Percentiles rank a stretch among this genome's conserved stretches.
Conservation (phyloP, 1,140 invertebrate species). For the Platorchestia sp. region DNA sequence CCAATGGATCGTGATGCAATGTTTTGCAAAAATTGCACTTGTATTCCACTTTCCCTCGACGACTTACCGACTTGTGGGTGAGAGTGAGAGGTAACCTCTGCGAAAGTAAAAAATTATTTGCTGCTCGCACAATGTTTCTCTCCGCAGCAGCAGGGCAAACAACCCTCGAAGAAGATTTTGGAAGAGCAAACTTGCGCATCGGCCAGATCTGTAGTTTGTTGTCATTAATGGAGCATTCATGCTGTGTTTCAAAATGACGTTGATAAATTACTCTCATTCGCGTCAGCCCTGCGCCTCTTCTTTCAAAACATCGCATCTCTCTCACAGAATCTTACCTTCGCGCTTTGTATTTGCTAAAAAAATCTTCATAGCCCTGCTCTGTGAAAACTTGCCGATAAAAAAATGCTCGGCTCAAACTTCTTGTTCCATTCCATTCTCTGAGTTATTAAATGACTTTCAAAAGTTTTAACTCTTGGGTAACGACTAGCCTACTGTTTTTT, state of each 20-base stretch:
- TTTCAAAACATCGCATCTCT: background rate
- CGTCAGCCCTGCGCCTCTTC: background rate
- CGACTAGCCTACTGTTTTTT: background rate
- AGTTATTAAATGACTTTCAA: background rate
- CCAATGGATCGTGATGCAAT: background rate
- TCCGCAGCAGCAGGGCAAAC: background rate
- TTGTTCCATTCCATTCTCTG: background rate
- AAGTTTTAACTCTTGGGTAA: background rate
- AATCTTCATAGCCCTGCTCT: background rate
- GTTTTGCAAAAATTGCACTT: background rate
- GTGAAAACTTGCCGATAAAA: background rate
- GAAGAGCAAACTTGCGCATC: background rate
- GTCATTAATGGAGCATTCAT: background rate
- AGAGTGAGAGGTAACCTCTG: background rate
- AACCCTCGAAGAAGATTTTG: background rate
- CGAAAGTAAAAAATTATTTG: background rate
- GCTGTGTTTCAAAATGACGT: background rate
- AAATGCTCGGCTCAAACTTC: background rate
- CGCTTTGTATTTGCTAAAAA: background rate
- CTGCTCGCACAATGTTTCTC: background rate
- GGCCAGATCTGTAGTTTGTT: background rate
- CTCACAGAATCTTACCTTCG: background rate
- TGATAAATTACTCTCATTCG: background rate
- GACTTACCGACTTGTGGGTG: background rate
- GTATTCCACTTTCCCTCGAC: background rate